Percentiles rank a stretch among this genome's conserved stretches.
Conservation (phyloP, 2,888 invertebrate species). For the Epinotia bilunana region DNA sequence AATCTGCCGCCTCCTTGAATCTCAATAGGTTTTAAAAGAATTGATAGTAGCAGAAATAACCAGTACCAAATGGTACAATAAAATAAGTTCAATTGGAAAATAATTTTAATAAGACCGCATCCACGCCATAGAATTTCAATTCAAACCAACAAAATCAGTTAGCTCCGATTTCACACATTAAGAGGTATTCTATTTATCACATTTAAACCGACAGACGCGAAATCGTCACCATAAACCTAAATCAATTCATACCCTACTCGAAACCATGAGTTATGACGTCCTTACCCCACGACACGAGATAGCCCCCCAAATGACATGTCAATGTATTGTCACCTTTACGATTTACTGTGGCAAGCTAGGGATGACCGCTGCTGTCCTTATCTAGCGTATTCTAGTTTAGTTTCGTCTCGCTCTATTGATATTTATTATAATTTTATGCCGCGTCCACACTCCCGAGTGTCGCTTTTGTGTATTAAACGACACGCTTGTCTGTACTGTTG, state of each 20-base stretch:
- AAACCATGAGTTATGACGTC: constrained; percentile 80
- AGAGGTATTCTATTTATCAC: constrained; percentile 48
- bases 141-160: constrained; percentile 30
- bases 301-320: constrained; percentile 80
- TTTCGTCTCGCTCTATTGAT: constrained; percentile 62
- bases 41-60: background rate
- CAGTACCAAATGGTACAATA: background rate
- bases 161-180: constrained; percentile 40
- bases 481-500: constrained; percentile 73
- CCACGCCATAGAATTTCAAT: constrained; percentile 6
- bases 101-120: constrained; percentile 14
- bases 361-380: constrained; percentile 50
- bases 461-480: constrained; percentile 79
- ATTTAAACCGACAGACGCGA: constrained; percentile 60
- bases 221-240: constrained; percentile 70
- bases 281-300: constrained; percentile 63
- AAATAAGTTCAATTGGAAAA: background rate
- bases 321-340: constrained; percentile 78
- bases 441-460: constrained; percentile 65
- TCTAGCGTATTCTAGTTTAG: constrained; percentile 42
- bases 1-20: no score
- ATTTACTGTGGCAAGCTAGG: constrained; percentile 68
- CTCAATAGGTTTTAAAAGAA: background rate
- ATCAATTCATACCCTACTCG: constrained; percentile 70
- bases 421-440: constrained; percentile 84